Percentiles rank a stretch among this genome's conserved stretches.
These are phyloP conservation scores for Siphamia tubifer DNA, from an alignment of 2,113 vertebrate species.

Conservation along the genomic window DNA sequence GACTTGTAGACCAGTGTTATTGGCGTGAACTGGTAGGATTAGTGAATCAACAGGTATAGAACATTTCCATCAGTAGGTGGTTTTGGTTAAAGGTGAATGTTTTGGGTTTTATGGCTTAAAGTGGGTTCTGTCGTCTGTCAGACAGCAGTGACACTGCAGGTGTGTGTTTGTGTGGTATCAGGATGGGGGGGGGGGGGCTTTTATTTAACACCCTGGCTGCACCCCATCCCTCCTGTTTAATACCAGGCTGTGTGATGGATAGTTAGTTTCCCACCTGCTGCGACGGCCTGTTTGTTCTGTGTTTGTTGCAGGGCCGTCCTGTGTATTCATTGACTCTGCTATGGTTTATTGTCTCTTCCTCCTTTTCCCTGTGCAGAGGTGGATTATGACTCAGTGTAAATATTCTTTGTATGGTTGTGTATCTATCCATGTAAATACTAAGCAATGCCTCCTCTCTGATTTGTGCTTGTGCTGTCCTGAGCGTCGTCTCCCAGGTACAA, in stretches of 20 bases:
- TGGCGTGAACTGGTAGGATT: too few relatives aligned
- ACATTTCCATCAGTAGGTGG: too few relatives aligned
- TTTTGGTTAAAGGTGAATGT: too few relatives aligned
- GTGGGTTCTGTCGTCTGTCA: too few relatives aligned
- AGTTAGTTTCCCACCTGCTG: neutral
- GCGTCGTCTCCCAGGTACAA: too few relatives aligned
- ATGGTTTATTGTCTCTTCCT: neutral
- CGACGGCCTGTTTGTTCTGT: constrained; percentile 29
- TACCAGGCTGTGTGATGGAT: neutral
- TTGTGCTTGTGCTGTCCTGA: too few relatives aligned
- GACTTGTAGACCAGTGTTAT: too few relatives aligned
- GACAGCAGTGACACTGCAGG: too few relatives aligned
- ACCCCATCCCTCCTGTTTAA: constrained; percentile 4
- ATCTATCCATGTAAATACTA: neutral
- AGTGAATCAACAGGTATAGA: too few relatives aligned
- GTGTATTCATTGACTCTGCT: neutral
- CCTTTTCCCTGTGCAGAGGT: neutral
- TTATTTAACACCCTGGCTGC: constrained; percentile 56
- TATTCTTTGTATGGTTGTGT: neutral
- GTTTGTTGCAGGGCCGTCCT: neutral
- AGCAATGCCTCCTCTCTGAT: too few relatives aligned
- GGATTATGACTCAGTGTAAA: neutral
- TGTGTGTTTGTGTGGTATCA: neutral
- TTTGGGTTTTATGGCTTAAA: too few relatives aligned
- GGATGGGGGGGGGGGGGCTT: constrained; percentile 2